phyloP scores from a whole-genome alignment of 1,140 invertebrate species.

The Ceratina australensis region DNA sequence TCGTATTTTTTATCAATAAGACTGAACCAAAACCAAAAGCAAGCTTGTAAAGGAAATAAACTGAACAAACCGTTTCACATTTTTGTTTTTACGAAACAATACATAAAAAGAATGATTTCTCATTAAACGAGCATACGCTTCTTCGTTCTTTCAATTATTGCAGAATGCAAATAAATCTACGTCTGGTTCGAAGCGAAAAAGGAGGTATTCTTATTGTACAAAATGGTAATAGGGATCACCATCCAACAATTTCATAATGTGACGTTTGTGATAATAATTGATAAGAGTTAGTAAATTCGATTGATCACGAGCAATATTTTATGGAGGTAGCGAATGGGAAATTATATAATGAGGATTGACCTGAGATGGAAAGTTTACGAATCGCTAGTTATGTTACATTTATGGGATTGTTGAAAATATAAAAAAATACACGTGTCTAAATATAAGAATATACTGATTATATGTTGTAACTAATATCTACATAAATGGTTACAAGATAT shows the following conservation, averaged over 20 bases:
- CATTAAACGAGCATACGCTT: not conserved
- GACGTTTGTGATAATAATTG: constrained; percentile 59
- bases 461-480: constrained; percentile 57
- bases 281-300: constrained; percentile 44
- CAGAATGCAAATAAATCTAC: constrained; percentile 3
- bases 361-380: constrained; percentile 21
- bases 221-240: constrained; percentile 68
- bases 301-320: constrained; percentile 52
- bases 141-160: constrained; percentile 12
- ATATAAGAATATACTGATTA: constrained; percentile 55
- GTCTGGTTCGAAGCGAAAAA: constrained; percentile 43
- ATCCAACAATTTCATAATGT: constrained; percentile 66
- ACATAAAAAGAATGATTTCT: not conserved
- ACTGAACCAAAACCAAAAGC: constrained; percentile 58
- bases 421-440: constrained; percentile 55
- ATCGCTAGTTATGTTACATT: constrained; percentile 50
- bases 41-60: constrained; percentile 38
- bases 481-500: constrained; percentile 46
- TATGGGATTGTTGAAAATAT: constrained; percentile 62
- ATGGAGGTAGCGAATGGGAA: constrained; percentile 28
- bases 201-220: constrained; percentile 62
- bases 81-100: constrained; percentile 21
- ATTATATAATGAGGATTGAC: too few species aligned
- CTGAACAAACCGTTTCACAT: constrained; percentile 30
- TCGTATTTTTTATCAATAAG: constrained; percentile 53